These are phyloP conservation scores for Nibea albiflora DNA, from an alignment of 2,113 vertebrate genomes.

Conservation along the genomic window DNA sequence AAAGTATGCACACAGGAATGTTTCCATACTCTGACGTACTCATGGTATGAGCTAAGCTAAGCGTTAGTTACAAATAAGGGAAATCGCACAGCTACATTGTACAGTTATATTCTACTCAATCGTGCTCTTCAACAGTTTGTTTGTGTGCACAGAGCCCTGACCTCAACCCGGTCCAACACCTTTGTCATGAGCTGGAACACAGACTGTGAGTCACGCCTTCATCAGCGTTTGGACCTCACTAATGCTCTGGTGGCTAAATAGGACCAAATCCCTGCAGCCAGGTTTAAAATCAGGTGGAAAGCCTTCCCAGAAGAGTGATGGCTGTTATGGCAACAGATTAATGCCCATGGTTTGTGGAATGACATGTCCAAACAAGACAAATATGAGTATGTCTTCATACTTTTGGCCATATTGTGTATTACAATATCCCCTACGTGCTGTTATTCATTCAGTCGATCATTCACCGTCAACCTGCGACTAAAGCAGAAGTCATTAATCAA, in stretches of 20 bases:
- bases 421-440: not conserved
- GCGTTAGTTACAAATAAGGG: not conserved
- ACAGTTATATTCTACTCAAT: not conserved
- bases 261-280: not conserved
- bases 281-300: not conserved
- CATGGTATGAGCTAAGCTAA: not conserved
- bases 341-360: not conserved
- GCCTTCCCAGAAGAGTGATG: not conserved
- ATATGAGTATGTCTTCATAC: not conserved
- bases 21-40: not conserved
- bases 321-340: not conserved
- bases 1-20: not conserved
- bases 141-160: not conserved
- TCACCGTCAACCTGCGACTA: not conserved
- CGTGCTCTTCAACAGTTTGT: not conserved
- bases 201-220: not conserved
- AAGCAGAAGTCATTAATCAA: slow-evolving; percentile 8
- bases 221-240: not conserved
- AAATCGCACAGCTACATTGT: not conserved
- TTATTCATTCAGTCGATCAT: not conserved
- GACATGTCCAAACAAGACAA: not conserved
- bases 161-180: not conserved
- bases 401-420: not conserved
- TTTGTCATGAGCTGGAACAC: not conserved
- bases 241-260: not conserved